Base-by-base conservation (phyloP, 35 echinoderm and acorn worm species). In the Diadema setosum region DNA sequence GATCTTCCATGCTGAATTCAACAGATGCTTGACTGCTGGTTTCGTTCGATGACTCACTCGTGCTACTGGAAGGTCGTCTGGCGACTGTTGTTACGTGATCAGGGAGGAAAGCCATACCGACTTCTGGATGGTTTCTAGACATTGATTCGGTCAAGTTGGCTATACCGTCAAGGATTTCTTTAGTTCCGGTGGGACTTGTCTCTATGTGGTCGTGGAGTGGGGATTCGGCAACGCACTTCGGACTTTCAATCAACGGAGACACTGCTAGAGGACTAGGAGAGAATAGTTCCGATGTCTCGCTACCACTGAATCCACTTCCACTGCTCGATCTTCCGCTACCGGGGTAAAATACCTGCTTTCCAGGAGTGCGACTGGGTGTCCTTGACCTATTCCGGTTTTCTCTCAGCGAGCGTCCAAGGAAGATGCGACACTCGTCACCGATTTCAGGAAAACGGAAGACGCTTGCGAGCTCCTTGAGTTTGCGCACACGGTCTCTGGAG, bases 381-480 rank as follows among this genome's bases (percentile, higher is more conserved):
- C 34, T 78, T 3, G 88, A 90, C 27, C 88, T 39, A 25, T 83
- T 81, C 16, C 88, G 82, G 39, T 58, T 90, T 31, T 90, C 58
- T 49, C 88, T 67, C 78, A 81, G 41, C 18, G 88, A 84, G 1
- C 88, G 80, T 14, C 81, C 49, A 24, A 83, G 42, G 50, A 65
- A 45, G 70, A 83, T 37, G 20, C 61, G 43, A 74, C 88, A 90
- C 20, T 80, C 88, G 31, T 90, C 88, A 11, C 57, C 81, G 42
- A 90, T 44, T 42, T 61, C 9, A 49, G 82, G 88, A 33, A 90
- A 90, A 58, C 81, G 80, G 61, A 90, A 90, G 42, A 90, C 63
- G 21, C 58, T 80, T 23, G 94, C 80, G 12, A 85, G 80, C 70
- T 96, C 94, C 29, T 86, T 70, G 25, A 96, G 45, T 29, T 84